A percentile compares a stretch with the other conserved stretches of the same genome.
phyloP scores from a whole-genome alignment of 1,140 invertebrate genomes.

The Maniola jurtina region DNA sequence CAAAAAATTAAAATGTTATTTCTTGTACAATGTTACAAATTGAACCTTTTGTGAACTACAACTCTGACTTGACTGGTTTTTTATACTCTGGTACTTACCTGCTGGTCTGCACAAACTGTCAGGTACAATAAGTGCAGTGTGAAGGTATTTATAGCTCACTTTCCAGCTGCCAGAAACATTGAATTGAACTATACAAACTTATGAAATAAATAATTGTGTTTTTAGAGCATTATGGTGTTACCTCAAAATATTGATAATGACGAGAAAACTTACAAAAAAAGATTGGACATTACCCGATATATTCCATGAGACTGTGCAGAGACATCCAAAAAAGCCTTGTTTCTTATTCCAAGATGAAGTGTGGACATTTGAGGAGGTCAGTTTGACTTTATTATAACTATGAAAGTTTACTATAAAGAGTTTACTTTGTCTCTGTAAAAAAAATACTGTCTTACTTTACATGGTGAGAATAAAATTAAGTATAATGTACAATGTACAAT shows the following conservation, averaged over 20 bases:
- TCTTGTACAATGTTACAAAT: too few relatives aligned
- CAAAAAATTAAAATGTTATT: too few relatives aligned
- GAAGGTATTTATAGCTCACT: too few relatives aligned
- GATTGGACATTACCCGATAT: constrained; percentile 86
- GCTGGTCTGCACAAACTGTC: too few relatives aligned
- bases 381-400: background rate
- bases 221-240: constrained; percentile 84
- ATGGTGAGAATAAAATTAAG: too few relatives aligned
- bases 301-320: constrained; percentile 84
- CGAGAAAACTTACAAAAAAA: constrained; percentile 80
- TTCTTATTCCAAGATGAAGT: constrained; percentile 88
- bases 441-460: too few relatives aligned
- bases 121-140: too few relatives aligned
- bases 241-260: constrained; percentile 81
- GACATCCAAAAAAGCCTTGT: constrained; percentile 88
- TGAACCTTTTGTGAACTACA: too few relatives aligned
- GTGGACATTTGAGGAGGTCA: constrained; percentile 90
- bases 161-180: background rate
- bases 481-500: too few relatives aligned
- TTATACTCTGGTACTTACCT: too few relatives aligned
- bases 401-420: background rate
- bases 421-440: too few relatives aligned
- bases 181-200: background rate
- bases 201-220: constrained; percentile 34
- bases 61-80: too few relatives aligned